phyloP scores from a whole-genome alignment of 2,797 vertebrate species.

The Cryptoprocta ferox region DNA sequence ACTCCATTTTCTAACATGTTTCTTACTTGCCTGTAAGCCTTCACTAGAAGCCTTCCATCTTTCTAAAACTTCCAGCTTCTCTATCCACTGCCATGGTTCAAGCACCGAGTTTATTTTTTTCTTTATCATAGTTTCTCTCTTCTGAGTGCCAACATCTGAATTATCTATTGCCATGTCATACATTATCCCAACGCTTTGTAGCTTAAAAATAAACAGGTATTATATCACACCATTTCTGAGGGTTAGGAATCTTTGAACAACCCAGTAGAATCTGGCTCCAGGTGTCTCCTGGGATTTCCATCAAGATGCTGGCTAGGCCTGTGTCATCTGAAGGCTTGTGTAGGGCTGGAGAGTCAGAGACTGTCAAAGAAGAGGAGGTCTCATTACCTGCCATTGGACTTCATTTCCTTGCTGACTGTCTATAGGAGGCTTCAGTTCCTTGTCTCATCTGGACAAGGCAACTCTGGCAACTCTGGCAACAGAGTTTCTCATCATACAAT shows the following conservation, averaged over 20 bases:
- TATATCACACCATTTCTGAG: background rate
- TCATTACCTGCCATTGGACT: background rate
- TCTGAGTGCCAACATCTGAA: background rate
- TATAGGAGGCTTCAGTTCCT: background rate
- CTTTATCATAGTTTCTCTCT: background rate
- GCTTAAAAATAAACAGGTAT: background rate
- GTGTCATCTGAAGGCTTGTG: background rate
- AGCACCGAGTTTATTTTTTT: background rate
- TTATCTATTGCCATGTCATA: background rate
- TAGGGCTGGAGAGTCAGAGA: background rate
- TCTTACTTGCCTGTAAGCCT: background rate
- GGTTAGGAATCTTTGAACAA: background rate
- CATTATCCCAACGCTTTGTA: background rate
- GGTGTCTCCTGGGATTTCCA: background rate
- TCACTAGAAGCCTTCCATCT: background rate
- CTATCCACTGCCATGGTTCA: background rate
- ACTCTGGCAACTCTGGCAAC: too few species aligned
- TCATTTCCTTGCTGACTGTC: background rate
- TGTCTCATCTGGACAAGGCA: too few species aligned
- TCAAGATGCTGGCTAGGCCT: background rate
- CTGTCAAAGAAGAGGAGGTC: background rate
- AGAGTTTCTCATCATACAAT: background rate
- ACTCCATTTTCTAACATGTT: background rate
- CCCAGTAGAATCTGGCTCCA: background rate
- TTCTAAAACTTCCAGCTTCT: background rate